These are phyloP conservation scores for Girardinus metallicus DNA, from an alignment of 2,797 vertebrate genomes.

Conservation along the genomic window DNA sequence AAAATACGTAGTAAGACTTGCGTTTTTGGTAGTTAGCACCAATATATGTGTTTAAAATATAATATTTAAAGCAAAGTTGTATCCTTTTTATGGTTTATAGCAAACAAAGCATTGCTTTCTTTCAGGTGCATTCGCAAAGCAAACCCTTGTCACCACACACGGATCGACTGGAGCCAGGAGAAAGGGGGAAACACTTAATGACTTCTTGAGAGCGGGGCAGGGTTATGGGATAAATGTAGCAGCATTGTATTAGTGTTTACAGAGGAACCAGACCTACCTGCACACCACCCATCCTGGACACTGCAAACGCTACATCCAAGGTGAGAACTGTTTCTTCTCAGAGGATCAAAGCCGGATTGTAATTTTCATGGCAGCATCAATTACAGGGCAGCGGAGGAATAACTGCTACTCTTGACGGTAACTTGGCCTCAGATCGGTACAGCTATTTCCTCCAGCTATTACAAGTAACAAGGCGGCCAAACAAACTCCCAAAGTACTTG, in stretches of 20 bases:
- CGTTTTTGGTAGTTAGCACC: neutral
- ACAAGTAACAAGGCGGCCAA: slow-evolving; percentile 35
- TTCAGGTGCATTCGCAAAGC: slow-evolving; percentile 13
- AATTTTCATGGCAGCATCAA: slow-evolving; percentile 36
- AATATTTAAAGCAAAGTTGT: neutral
- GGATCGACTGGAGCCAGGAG: slow-evolving; percentile 8
- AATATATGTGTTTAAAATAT: neutral
- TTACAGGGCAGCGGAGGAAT: slow-evolving; percentile 45
- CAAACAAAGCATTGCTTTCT: neutral
- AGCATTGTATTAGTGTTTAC: slow-evolving; percentile 69
- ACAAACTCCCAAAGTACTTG: slow-evolving; percentile 49
- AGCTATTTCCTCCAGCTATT: slow-evolving; percentile 34
- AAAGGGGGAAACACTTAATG: slow-evolving; percentile 56
- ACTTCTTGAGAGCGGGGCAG: slow-evolving; percentile 50
- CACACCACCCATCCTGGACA: slow-evolving; percentile 62
- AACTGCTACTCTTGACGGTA: slow-evolving; percentile 45
- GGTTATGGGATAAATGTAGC: slow-evolving; percentile 52
- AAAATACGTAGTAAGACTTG: too few relatives aligned
- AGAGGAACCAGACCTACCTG: slow-evolving; percentile 49
- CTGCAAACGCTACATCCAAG: slow-evolving; percentile 54
- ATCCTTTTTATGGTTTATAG: neutral
- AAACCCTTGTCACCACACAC: slow-evolving; percentile 5
- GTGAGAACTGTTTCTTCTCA: slow-evolving; percentile 60
- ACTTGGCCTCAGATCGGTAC: slow-evolving; percentile 24
- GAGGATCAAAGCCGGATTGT: slow-evolving; percentile 51